Conservation (phyloP, 1,140 invertebrate genomes). For the Drosophila orosa region DNA sequence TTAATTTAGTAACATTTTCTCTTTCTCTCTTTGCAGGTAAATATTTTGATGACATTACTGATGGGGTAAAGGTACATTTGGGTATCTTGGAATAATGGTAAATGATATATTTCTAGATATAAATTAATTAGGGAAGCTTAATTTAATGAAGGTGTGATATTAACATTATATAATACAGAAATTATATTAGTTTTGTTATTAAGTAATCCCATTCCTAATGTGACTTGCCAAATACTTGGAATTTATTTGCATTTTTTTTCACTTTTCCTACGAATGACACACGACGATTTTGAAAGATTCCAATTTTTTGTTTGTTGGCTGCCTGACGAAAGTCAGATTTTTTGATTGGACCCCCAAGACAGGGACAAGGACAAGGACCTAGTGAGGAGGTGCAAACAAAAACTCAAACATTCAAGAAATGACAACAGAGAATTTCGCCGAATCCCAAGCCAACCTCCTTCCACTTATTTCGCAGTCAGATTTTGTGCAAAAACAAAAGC, state of each 20-base stretch:
- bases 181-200: neutral
- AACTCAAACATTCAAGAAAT: slow-evolving; percentile 71
- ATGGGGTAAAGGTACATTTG: neutral
- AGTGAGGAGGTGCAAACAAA: slow-evolving; percentile 32
- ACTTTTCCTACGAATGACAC: slow-evolving; percentile 21
- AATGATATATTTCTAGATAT: neutral
- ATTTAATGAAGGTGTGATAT: neutral
- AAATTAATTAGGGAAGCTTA: too few species aligned
- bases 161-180: neutral
- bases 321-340: slow-evolving; percentile 26
- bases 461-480: slow-evolving; percentile 48
- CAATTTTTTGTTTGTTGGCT: slow-evolving; percentile 13
- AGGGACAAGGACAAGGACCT: slow-evolving; percentile 1
- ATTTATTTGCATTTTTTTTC: slow-evolving; percentile 12
- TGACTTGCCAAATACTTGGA: neutral
- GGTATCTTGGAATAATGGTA: neutral
- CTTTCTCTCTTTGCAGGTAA: slow-evolving; percentile 60
- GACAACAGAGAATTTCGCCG: slow-evolving; percentile 65
- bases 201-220: neutral
- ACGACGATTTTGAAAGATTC: slow-evolving; percentile 16
- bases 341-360: slow-evolving; percentile 27
- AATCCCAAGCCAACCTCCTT: neutral
- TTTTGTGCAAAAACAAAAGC: slow-evolving; percentile 56
- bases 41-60: slow-evolving; percentile 14
- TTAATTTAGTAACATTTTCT: slow-evolving; percentile 14